These are phyloP conservation scores for Alentia gelatinosa DNA, from an alignment of 2,888 invertebrate species.

Conservation along the genomic window DNA sequence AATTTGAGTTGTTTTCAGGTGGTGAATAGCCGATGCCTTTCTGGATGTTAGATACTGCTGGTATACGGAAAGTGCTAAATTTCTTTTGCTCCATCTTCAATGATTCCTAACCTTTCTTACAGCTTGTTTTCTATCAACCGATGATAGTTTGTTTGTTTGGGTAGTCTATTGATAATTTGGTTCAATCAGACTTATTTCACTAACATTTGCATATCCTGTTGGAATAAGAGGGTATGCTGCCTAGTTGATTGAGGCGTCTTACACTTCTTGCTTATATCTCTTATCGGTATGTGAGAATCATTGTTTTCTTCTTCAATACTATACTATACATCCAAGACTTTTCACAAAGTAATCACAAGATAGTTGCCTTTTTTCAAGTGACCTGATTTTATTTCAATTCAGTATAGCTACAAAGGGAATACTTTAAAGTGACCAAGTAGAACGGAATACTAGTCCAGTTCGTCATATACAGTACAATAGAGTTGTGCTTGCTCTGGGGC, in stretches of 20 bases:
- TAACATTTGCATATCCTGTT: background rate
- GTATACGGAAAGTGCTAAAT: too few relatives aligned
- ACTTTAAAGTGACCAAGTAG: conserved; percentile 30
- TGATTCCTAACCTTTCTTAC: too few relatives aligned
- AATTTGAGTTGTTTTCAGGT: too few relatives aligned
- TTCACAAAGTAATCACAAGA: background rate
- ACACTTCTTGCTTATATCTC: background rate
- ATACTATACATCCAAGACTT: background rate
- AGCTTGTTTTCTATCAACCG: too few relatives aligned
- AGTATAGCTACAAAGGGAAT: conserved; percentile 35
- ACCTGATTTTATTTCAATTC: conserved; percentile 43
- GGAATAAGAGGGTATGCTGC: too few relatives aligned
- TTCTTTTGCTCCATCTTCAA: too few relatives aligned
- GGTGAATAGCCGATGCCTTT: too few relatives aligned
- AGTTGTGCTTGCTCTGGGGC: background rate
- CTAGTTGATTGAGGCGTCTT: background rate
- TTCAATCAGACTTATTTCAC: background rate
- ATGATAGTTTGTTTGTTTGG: too few relatives aligned
- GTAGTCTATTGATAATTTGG: too few relatives aligned
- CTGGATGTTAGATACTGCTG: too few relatives aligned
- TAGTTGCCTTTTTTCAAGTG: background rate
- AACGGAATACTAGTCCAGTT: conserved; percentile 14
- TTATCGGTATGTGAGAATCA: background rate
- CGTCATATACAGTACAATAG: conserved; percentile 9
- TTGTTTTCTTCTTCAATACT: background rate